These are phyloP conservation scores for Leptinotarsa rubiginosa DNA, from an alignment of 2,888 invertebrate genomes.

Conservation along the genomic window DNA sequence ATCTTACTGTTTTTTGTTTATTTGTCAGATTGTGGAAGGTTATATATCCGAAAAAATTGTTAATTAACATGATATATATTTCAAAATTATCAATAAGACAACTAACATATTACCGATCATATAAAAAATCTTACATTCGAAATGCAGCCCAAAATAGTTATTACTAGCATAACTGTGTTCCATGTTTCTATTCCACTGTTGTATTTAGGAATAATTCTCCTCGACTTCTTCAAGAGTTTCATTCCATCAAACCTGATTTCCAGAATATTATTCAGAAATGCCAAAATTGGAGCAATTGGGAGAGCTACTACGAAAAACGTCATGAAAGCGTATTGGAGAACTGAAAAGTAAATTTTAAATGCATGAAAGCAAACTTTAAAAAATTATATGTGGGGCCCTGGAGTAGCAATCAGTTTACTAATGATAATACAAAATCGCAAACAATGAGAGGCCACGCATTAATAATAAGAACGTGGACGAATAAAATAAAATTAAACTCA, in stretches of 20 bases:
- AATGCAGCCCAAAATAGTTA: slow-evolving; percentile 57
- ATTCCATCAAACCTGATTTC: slow-evolving; percentile 67
- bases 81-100: not conserved
- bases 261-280: slow-evolving; percentile 73
- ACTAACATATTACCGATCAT: not conserved
- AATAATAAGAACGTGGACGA: too few relatives aligned
- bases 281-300: slow-evolving; percentile 74
- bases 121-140: slow-evolving; percentile 56
- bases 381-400: too few relatives aligned
- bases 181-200: slow-evolving; percentile 56
- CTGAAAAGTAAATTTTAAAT: slow-evolving; percentile 20
- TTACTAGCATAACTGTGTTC: slow-evolving; percentile 57
- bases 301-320: slow-evolving; percentile 76
- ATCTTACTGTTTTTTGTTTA: too few relatives aligned
- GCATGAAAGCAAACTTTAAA: too few relatives aligned
- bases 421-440: too few relatives aligned
- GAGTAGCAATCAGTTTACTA: too few relatives aligned
- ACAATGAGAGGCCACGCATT: too few relatives aligned
- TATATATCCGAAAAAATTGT: too few relatives aligned
- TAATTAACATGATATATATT: too few relatives aligned
- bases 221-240: slow-evolving; percentile 52
- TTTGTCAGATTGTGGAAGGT: too few relatives aligned
- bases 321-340: slow-evolving; percentile 74
- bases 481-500: too few relatives aligned
- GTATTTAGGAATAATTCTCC: slow-evolving; percentile 56